Evolutionary conservation across 1,140 invertebrate species (phyloP).

Genomic region (Palaemon carinicauda): DNA sequence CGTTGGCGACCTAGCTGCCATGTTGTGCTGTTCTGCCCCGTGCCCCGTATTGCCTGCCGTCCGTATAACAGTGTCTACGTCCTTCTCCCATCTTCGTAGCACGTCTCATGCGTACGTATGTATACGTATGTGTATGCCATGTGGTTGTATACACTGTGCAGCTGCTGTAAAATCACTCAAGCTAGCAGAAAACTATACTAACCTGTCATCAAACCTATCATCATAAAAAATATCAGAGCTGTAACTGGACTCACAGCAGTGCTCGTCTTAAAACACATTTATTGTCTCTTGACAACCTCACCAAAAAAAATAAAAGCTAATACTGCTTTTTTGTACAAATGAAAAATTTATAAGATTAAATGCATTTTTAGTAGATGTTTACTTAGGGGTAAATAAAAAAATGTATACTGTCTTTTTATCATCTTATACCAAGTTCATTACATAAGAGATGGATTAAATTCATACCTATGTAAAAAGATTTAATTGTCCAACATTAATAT

Average conservation of each 20-base stretch:
- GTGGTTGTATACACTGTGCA: conserved; percentile 54
- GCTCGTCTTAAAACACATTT: conserved; percentile 40
- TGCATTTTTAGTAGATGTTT: conserved; percentile 50
- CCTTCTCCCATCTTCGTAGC: conserved; percentile 57
- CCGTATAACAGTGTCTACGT: conserved; percentile 59
- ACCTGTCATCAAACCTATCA: conserved; percentile 26
- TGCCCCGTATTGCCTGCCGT: conserved; percentile 58
- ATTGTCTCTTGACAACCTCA: neutral
- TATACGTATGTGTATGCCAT: conserved; percentile 56
- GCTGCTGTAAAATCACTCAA: conserved; percentile 47
- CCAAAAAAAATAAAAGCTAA: neutral
- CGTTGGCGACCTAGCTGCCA: conserved; percentile 56
- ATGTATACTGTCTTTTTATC: conserved; percentile 52
- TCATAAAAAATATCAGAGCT: conserved; percentile 25
- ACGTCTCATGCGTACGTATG: conserved; percentile 59
- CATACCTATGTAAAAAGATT: conserved; percentile 12
- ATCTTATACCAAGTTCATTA: conserved; percentile 29
- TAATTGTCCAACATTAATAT: conserved; percentile 27
- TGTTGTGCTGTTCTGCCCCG: conserved; percentile 57
- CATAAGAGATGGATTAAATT: conserved; percentile 37
- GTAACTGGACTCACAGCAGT: conserved; percentile 28
- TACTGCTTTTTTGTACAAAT: conserved; percentile 33
- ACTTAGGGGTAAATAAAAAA: conserved; percentile 36
- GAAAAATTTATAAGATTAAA: conserved; percentile 28
- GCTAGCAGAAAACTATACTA: conserved; percentile 40